Evolutionary conservation across 2,113 vertebrate species (phyloP).

Genomic region (Cavia porcellus): DNA sequence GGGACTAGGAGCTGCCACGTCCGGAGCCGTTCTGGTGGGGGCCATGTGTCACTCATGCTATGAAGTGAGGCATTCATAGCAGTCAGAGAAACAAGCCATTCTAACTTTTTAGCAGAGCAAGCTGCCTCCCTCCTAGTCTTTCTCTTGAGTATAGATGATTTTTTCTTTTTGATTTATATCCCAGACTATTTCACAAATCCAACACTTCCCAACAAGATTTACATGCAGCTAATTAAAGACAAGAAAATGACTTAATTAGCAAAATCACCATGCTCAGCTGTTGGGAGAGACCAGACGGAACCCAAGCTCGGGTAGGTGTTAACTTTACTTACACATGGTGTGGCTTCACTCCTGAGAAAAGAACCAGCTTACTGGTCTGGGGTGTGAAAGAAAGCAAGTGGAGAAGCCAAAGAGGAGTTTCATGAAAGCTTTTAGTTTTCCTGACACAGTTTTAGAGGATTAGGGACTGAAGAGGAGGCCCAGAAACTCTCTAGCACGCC

Average conservation of each 20-base stretch:
- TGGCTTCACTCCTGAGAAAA: constrained; percentile 1
- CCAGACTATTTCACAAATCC: constrained; percentile 87
- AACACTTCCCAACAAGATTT: constrained; percentile 81
- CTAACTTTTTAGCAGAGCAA: not conserved
- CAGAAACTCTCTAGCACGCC: not conserved
- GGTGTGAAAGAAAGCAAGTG: constrained; percentile 9
- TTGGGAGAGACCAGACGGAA: constrained; percentile 52
- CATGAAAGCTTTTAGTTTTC: not conserved
- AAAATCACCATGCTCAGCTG: constrained; percentile 68
- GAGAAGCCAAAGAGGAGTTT: not conserved
- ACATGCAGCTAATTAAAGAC: constrained; percentile 79
- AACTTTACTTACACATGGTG: not conserved
- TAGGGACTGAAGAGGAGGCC: constrained; percentile 13
- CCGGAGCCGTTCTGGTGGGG: not conserved
- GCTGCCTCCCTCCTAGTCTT: not conserved
- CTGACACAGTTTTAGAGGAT: constrained; percentile 3
- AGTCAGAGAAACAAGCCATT: not conserved
- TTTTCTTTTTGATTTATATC: constrained; percentile 63
- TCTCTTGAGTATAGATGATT: not conserved
- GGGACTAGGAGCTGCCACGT: not conserved
- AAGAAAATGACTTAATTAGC: constrained; percentile 70
- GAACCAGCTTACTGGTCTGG: not conserved
- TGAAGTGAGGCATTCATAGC: not conserved
- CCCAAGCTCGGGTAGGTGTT: constrained; percentile 61
- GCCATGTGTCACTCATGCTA: not conserved